A percentile compares a stretch with the other conserved stretches of the same genome.
Evolutionary conservation across 2,797 vertebrate genomes (phyloP).

Genomic region (Falco columbarius): DNA sequence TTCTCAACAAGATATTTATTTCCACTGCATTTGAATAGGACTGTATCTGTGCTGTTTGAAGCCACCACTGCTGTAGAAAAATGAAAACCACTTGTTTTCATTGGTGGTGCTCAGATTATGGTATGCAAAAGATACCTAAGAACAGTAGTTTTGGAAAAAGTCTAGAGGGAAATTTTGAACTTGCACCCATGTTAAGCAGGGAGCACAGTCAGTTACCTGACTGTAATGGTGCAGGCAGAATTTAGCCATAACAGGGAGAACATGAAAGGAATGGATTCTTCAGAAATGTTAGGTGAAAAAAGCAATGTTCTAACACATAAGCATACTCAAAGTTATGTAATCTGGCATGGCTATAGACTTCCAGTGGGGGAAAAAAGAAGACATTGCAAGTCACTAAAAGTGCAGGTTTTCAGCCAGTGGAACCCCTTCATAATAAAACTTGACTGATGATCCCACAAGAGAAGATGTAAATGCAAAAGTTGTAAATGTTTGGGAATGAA

Average conservation of each 20-base stretch:
- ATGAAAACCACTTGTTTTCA: not conserved
- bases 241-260: not conserved
- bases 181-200: not conserved
- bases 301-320: not conserved
- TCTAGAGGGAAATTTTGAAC: not conserved
- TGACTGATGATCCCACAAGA: not conserved
- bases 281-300: not conserved
- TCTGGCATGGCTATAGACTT: not conserved
- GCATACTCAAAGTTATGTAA: rapidly evolving
- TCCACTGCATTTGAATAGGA: not conserved
- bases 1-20: not conserved
- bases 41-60: not conserved
- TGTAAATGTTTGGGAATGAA: not conserved
- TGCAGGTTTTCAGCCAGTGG: not conserved
- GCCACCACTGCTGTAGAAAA: not conserved
- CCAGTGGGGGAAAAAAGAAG: not conserved
- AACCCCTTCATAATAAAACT: not conserved
- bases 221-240: not conserved
- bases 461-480: not conserved
- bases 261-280: not conserved
- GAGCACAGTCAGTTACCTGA: not conserved
- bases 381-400: not conserved
- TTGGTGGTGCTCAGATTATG: not conserved
- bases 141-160: not conserved
- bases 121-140: not conserved